These are phyloP conservation scores for Drosophila ezoana DNA, from an alignment of 2,888 invertebrate genomes.

Conservation along the genomic window DNA sequence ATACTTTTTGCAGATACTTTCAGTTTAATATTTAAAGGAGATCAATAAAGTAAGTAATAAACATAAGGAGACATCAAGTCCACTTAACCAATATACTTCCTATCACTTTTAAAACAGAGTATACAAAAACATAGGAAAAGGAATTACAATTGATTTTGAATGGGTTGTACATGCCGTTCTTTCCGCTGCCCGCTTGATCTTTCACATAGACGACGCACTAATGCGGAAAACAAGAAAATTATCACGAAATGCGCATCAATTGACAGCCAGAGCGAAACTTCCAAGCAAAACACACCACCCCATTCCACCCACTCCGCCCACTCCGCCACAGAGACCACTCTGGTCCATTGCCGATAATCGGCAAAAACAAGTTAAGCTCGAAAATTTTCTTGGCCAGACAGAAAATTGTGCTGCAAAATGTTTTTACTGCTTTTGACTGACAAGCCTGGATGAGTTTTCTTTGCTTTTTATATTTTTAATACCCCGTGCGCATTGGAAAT, in stretches of 20 bases:
- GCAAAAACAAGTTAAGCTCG: slow-evolving; percentile 52
- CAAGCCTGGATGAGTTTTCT: slow-evolving; percentile 24
- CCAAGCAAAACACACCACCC: slow-evolving; percentile 21
- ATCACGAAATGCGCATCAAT: slow-evolving; percentile 67
- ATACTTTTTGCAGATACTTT: too few species aligned
- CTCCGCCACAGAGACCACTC: neutral
- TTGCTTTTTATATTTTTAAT: slow-evolving; percentile 1
- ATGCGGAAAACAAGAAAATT: slow-evolving; percentile 68
- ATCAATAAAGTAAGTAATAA: too few species aligned
- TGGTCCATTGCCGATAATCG: slow-evolving; percentile 41
- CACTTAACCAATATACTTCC: too few species aligned
- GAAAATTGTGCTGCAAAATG: slow-evolving; percentile 48
- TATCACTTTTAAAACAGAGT: neutral
- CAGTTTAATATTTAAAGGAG: too few species aligned
- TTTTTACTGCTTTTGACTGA: slow-evolving; percentile 55
- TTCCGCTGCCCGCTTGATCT: neutral
- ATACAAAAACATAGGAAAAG: slow-evolving; percentile 7
- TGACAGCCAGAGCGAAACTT: slow-evolving; percentile 47
- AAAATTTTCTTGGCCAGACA: slow-evolving; percentile 50
- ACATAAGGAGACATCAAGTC: too few species aligned
- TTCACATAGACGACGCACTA: slow-evolving; percentile 43
- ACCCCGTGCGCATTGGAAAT: neutral
- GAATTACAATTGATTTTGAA: slow-evolving; percentile 45
- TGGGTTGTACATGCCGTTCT: slow-evolving; percentile 8
- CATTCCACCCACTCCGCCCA: neutral